Conservation (phyloP, 2,888 invertebrate species). For the Parnassius apollo region DNA sequence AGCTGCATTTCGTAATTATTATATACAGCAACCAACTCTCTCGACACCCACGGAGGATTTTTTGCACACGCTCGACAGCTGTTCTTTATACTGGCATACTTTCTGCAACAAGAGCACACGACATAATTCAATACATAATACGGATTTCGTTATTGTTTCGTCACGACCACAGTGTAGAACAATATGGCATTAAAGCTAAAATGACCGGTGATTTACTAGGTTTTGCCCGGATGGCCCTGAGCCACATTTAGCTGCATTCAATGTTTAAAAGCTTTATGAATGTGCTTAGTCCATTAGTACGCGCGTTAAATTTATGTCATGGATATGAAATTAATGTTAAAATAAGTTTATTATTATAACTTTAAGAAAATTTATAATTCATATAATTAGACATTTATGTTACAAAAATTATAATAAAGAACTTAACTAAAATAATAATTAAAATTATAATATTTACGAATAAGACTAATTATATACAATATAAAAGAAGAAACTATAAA, state of each 20-base stretch:
- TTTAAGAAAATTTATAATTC: too few species aligned
- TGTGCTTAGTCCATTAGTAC: constrained; percentile 12
- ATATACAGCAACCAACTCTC: constrained; percentile 9
- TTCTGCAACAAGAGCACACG: constrained; percentile 1
- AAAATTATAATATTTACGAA: too few species aligned
- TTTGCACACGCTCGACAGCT: constrained; percentile 10
- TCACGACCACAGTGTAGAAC: constrained; percentile 5
- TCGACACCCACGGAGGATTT: constrained; percentile 3
- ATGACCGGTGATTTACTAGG: constrained; percentile 15
- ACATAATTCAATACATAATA: constrained; percentile 9
- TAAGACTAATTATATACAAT: too few species aligned
- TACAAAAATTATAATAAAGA: too few species aligned
- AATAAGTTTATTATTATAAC: too few species aligned
- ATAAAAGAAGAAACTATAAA: too few species aligned
- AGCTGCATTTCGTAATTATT: constrained; percentile 17
- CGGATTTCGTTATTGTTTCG: constrained; percentile 17
- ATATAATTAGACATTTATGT: too few species aligned
- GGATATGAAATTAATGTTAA: too few species aligned
- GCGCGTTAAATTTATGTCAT: background rate
- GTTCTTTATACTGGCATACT: constrained; percentile 2
- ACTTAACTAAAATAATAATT: too few species aligned
- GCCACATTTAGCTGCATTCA: constrained; percentile 15
- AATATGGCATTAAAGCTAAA: constrained; percentile 14
- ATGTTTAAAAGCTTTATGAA: constrained; percentile 16
- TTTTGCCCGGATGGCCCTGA: constrained; percentile 20